phyloP scores from a whole-genome alignment of 2,888 invertebrate genomes.

The Cosmopolites sordidus region DNA sequence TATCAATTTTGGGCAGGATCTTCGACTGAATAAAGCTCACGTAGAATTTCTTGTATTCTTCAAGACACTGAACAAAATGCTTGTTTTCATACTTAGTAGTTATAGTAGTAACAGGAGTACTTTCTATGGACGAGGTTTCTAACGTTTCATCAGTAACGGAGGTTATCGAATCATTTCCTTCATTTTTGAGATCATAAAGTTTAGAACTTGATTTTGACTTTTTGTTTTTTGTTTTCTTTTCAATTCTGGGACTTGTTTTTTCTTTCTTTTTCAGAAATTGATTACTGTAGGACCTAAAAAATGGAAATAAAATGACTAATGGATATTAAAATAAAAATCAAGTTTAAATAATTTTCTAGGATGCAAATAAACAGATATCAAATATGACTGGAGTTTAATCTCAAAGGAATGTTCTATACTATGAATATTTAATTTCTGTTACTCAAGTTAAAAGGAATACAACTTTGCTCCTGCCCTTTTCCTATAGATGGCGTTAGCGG shows the following conservation, averaged over 20 bases:
- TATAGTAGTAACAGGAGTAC: constrained; percentile 20
- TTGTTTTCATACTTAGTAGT: constrained; percentile 44
- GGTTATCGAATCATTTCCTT: constrained; percentile 36
- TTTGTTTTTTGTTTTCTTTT: constrained; percentile 58
- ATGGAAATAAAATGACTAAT: neutral
- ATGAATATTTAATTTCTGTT: too few species aligned
- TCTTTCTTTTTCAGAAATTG: constrained; percentile 49
- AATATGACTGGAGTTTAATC: too few species aligned
- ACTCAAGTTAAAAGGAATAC: too few species aligned
- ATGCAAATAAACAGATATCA: too few species aligned
- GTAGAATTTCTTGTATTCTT: constrained; percentile 46
- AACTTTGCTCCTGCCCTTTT: too few species aligned
- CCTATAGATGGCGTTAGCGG: too few species aligned
- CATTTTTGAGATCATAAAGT: constrained; percentile 53
- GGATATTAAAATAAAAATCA: too few species aligned
- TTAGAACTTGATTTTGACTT: constrained; percentile 57
- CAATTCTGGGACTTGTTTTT: constrained; percentile 50
- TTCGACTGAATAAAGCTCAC: constrained; percentile 46
- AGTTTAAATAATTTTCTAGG: too few species aligned
- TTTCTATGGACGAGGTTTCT: constrained; percentile 23
- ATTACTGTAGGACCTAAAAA: constrained; percentile 45
- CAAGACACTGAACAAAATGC: constrained; percentile 43
- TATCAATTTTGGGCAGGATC: constrained; percentile 49
- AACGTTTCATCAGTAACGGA: constrained; percentile 21
- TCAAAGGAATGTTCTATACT: too few species aligned